Evolutionary conservation across 2,888 invertebrate genomes (phyloP), one percentile per base, ranked within the genome.

Genomic region (Euzetes globulus): DNA sequence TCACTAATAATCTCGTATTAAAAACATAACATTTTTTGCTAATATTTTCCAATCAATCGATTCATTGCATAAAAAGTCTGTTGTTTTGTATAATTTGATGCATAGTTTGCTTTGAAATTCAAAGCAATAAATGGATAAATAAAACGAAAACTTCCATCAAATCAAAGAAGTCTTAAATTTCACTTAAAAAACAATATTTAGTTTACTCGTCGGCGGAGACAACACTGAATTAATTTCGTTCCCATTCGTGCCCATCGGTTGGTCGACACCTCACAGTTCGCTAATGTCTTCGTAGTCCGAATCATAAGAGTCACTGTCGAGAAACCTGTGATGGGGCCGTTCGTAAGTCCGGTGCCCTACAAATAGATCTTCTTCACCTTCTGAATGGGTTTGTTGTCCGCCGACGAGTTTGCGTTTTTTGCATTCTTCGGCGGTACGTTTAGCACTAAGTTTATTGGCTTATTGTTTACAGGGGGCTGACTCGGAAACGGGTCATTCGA

Each of bases 391-490:
- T 80, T 80, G 74, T 79, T 80, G 77, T 80, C 80, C 55, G 79
- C 79, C 70, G 80, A 79, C 73, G 79, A 79, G 77, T 80, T 80
- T 76, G 79, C 79, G 72, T 79, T 80, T 77, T 80, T 80, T 74
- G 79, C 78, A 71, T 50, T 77, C 77, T 76, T 80, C 33, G 80
- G 79, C 45, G 79, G 78, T 73, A 80, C 79, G 75, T 80, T 80
- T 60, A 80, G 77, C 29, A 80, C 80, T 55, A 80, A 75, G 72
- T 80, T 80, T 65, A 80, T 82, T 77, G 81, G 82, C 74, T 78
- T 79, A 72, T 77, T 77, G 75, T 77, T 77, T 41, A 77, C 76
- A 4, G 75, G 72, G 29, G 76, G 37, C 22, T 68, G 68, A 29
- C 37, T 41, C 17, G 37, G 22, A 22, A 37, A 68, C 9, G 47